Conservation (phyloP, 2,113 vertebrate genomes). For the Halichoerus grypus region DNA sequence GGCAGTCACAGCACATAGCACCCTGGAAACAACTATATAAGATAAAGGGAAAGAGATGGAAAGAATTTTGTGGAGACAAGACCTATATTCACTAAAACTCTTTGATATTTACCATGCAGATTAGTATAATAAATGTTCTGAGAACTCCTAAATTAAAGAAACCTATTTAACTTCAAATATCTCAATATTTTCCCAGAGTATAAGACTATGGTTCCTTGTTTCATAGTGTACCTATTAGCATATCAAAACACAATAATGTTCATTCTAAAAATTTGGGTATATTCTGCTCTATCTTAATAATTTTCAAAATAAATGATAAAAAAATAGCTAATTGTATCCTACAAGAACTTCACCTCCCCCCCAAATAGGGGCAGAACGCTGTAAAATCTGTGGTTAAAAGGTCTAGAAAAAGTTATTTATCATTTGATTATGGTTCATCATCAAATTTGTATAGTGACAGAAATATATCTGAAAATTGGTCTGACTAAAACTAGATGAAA, state of each 20-base stretch:
- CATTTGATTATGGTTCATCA: not conserved
- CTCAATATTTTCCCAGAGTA: not conserved
- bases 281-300: not conserved
- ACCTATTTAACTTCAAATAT: not conserved
- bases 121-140: not conserved
- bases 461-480: not conserved
- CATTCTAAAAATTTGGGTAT: not conserved
- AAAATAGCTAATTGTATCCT: not conserved
- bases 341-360: accelerated
- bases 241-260: not conserved
- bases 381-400: not conserved
- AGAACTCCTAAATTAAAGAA: not conserved
- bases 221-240: not conserved
- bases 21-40: not conserved
- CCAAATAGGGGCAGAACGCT: not conserved
- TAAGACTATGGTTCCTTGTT: not conserved
- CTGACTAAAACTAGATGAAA: not conserved
- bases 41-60: not conserved
- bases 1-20: not conserved
- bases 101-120: not conserved
- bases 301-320: not conserved
- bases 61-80: not conserved
- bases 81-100: not conserved
- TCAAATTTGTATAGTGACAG: not conserved
- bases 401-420: not conserved